Evolutionary conservation across 2,113 vertebrate species (phyloP).

Genomic region (Leucopternis melanops): DNA sequence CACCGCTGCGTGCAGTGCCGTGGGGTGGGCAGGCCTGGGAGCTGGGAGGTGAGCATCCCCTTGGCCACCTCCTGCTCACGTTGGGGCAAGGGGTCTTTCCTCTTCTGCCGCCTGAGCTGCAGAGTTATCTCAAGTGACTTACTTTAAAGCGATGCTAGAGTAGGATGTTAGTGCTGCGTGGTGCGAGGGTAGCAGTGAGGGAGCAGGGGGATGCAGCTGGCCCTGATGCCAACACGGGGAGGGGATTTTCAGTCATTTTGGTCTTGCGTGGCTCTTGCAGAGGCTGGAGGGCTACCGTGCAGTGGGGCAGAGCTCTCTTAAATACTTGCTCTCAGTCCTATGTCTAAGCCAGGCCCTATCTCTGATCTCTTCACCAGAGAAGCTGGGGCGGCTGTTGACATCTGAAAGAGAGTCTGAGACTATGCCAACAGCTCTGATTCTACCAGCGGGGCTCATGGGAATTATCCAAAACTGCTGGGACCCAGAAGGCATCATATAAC

Average conservation of each 20-base stretch:
- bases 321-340: neutral
- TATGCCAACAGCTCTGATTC: neutral
- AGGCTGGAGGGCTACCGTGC: neutral
- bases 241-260: neutral
- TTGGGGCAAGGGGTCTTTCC: neutral
- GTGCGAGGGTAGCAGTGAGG: neutral
- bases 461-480: neutral
- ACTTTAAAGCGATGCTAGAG: neutral
- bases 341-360: neutral
- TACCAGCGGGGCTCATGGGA: neutral
- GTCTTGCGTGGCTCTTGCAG: neutral
- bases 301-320: neutral
- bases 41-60: neutral
- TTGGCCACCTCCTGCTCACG: neutral
- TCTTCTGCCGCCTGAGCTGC: neutral
- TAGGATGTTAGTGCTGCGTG: neutral
- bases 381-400: neutral
- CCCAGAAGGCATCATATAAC: neutral
- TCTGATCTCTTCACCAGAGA: neutral
- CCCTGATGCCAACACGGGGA: accelerated
- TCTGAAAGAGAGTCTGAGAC: neutral
- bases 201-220: neutral
- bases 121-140: neutral
- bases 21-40: neutral
- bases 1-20: accelerated